Conservation (phyloP, 2,888 invertebrate species). For the Cephus nigrinus region DNA sequence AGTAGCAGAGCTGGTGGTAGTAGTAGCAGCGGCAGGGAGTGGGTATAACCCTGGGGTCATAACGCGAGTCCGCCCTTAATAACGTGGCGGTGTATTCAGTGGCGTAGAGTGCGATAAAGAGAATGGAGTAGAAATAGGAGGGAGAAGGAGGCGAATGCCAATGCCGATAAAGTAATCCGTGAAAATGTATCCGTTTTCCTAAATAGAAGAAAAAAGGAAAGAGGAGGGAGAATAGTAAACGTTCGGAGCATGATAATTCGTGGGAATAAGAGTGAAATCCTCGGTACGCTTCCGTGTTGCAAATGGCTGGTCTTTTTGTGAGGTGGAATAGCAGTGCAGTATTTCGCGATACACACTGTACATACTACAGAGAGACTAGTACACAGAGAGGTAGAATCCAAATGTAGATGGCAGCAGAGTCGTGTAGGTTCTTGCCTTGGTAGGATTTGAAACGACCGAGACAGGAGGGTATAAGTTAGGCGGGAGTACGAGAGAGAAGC, state of each 20-base stretch:
- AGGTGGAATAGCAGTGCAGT: neutral
- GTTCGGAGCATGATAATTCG: constrained; percentile 37
- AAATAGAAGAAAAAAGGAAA: neutral
- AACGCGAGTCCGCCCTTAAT: constrained; percentile 1
- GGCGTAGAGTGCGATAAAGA: neutral
- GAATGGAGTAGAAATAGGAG: neutral
- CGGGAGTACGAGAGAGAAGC: neutral
- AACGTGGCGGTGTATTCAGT: neutral
- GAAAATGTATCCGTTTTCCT: constrained; percentile 31
- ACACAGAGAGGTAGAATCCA: neutral
- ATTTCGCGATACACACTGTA: neutral
- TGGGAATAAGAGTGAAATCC: constrained; percentile 48
- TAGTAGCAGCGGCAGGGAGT: neutral
- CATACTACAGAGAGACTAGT: neutral
- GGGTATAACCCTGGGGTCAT: neutral
- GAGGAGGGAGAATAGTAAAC: neutral
- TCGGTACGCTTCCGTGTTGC: constrained; percentile 19
- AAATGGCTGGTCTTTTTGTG: neutral
- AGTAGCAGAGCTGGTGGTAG: too few relatives aligned
- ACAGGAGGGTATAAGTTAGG: neutral
- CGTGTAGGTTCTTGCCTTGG: neutral
- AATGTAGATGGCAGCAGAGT: neutral
- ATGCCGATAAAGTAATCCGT: constrained; percentile 18
- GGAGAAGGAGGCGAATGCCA: constrained; percentile 3
- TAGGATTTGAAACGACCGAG: constrained; percentile 1